These are phyloP conservation scores for Cephalotes varians DNA, from an alignment of 2,888 invertebrate species.

Conservation along the genomic window DNA sequence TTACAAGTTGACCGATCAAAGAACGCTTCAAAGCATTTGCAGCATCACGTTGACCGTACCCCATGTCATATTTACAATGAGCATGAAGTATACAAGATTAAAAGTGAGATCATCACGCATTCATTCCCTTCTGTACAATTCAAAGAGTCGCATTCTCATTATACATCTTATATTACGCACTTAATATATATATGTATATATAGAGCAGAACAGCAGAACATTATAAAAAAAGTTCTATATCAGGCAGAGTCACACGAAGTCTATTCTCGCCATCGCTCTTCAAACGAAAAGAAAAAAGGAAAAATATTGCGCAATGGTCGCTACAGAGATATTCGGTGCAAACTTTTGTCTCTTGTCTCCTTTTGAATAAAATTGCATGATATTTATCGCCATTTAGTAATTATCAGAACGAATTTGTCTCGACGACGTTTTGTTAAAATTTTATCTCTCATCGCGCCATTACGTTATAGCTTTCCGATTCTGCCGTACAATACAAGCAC, in stretches of 20 bases:
- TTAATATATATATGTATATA: neutral
- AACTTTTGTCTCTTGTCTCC: conserved; percentile 52
- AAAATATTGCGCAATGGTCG: conserved; percentile 3
- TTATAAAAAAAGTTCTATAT: conserved; percentile 20
- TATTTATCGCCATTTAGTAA: conserved; percentile 23
- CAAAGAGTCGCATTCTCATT: conserved; percentile 9
- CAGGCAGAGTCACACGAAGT: conserved; percentile 32
- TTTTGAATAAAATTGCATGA: conserved; percentile 63
- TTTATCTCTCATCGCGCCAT: conserved; percentile 24
- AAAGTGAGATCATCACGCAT: conserved; percentile 46
- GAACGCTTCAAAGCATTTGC: too few species aligned
- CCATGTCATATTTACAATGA: conserved; percentile 23
- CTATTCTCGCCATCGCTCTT: conserved; percentile 26
- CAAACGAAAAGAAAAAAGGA: neutral
- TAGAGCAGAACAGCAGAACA: neutral
- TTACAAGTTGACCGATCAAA: too few species aligned
- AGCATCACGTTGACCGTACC: too few species aligned
- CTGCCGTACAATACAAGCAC: conserved; percentile 48
- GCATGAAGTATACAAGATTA: conserved; percentile 36
- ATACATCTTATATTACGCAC: conserved; percentile 15
- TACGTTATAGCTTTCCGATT: conserved; percentile 6
- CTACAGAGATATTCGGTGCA: conserved; percentile 27
- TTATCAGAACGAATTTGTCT: conserved; percentile 49
- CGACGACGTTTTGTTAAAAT: conserved; percentile 58
- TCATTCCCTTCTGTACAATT: conserved; percentile 29